Base-by-base conservation (phyloP, 2,113 vertebrate genomes). In the Xyrauchen texanus region DNA sequence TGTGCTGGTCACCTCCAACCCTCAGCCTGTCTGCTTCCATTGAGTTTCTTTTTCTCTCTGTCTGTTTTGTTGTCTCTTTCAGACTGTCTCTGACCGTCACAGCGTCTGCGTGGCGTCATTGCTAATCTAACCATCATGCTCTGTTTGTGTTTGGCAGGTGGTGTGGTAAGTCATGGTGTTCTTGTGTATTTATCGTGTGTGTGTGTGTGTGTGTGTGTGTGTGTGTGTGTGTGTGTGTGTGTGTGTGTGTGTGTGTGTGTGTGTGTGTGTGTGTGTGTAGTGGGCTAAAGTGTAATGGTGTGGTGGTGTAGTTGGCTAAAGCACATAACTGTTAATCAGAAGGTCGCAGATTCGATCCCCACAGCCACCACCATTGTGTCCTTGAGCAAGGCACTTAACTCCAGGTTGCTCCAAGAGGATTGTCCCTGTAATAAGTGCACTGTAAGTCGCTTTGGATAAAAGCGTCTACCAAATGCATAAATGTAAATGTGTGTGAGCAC, bases 141-240 rank as follows among this genome's bases (percentile, higher is more conserved):
- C 72, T 84, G 80, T 84, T 79, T 84, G 70, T 74, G 16, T 79
- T 72, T 65, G 60, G 16, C 72, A 82, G 51, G 67, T 79, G 80
- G 61, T 67, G 79, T 7, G 21, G 69, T 61, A 72, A 66, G 68
- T 67, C 80, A 45, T 49, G 42, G 51, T 67, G 57, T 12, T 55
- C 72, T 70, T 73, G 68, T 80, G 68, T n/a, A 74, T 63, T 74
- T 63, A 70, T 16, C 68, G 49, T 67, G 51, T 71, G 12, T 78
- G 68, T 68, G 78, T 67, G 68, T 58, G 75, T 76, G 34, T 21
- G 51, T 16, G 47, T 53, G 7, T 34, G 21, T 34, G 21, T 34
- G 21, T 34, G 21, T 34, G 21, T 34, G 21, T 34, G 21, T 1
- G 21, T 1, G 21, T 1, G 21, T 1, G 21, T 49, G 7, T 79